Conservation (phyloP, 35 echinoderm and acorn worm species). For the Ophioderma brevispina region DNA sequence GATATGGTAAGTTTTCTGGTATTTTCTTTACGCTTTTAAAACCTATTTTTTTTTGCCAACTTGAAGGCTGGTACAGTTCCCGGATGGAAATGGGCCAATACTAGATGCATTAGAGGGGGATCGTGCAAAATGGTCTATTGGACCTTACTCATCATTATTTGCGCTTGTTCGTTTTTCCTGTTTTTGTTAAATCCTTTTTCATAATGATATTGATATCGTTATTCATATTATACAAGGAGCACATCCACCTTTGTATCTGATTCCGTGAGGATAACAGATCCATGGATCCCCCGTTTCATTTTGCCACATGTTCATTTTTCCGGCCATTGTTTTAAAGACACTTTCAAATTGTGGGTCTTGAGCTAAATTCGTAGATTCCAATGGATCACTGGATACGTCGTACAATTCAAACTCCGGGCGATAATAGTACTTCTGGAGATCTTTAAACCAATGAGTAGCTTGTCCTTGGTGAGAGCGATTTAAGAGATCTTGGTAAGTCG, state of each 20-base stretch:
- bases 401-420: conserved; percentile 91
- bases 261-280: conserved; percentile 82
- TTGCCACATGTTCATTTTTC: conserved; percentile 58
- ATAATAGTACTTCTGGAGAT: conserved; percentile 92
- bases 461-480: conserved; percentile 63
- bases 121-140: too few species aligned
- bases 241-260: neutral
- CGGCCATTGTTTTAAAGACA: conserved; percentile 57
- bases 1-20: too few species aligned
- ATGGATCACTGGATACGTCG: conserved; percentile 71
- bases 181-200: too few species aligned
- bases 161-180: too few species aligned
- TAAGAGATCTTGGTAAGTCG: conserved; percentile 81
- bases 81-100: too few species aligned
- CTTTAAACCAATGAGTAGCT: conserved; percentile 93
- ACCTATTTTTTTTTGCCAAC: too few species aligned
- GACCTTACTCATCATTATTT: too few species aligned
- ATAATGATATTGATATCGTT: too few species aligned
- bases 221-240: neutral
- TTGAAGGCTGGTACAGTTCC: too few species aligned
- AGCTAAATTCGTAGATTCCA: conserved; percentile 76
- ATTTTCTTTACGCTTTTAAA: too few species aligned
- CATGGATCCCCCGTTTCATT: conserved; percentile 72
- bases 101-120: too few species aligned
- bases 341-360: conserved; percentile 25